These are phyloP conservation scores for Philaethria dido DNA, from an alignment of 2,888 invertebrate species.

Conservation along the genomic window DNA sequence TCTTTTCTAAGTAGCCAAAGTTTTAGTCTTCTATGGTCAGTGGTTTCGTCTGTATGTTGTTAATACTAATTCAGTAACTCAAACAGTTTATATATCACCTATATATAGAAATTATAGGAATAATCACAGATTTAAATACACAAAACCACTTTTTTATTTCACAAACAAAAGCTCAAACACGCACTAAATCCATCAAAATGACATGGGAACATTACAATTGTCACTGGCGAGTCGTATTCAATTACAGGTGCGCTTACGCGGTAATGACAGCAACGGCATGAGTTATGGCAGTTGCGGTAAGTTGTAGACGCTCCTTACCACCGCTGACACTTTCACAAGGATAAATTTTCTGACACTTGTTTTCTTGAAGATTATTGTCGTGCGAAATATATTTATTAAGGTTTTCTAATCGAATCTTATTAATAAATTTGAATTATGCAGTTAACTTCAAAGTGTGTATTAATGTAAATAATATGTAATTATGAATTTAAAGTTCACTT, in stretches of 20 bases:
- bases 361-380: background rate
- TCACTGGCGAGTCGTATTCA: constrained; percentile 32
- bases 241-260: constrained; percentile 37
- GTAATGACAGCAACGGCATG: constrained; percentile 23
- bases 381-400: background rate
- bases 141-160: constrained; percentile 1
- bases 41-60: too few relatives aligned
- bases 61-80: too few relatives aligned
- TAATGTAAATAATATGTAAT: too few relatives aligned
- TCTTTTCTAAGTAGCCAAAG: too few relatives aligned
- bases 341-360: constrained; percentile 15
- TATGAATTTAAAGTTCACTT: too few relatives aligned
- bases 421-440: too few relatives aligned
- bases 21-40: too few relatives aligned
- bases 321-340: constrained; percentile 18
- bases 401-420: too few relatives aligned
- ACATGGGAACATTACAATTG: constrained; percentile 21
- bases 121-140: too few relatives aligned
- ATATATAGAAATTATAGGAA: too few relatives aligned
- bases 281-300: constrained; percentile 25
- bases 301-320: constrained; percentile 23
- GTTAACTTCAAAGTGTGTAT: too few relatives aligned
- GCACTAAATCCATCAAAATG: constrained; percentile 24
- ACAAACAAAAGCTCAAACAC: background rate
- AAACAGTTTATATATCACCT: too few relatives aligned